Base-by-base conservation (phyloP, 37 sponge, comb jelly and placozoan species). In the Eunapius fragilis region DNA sequence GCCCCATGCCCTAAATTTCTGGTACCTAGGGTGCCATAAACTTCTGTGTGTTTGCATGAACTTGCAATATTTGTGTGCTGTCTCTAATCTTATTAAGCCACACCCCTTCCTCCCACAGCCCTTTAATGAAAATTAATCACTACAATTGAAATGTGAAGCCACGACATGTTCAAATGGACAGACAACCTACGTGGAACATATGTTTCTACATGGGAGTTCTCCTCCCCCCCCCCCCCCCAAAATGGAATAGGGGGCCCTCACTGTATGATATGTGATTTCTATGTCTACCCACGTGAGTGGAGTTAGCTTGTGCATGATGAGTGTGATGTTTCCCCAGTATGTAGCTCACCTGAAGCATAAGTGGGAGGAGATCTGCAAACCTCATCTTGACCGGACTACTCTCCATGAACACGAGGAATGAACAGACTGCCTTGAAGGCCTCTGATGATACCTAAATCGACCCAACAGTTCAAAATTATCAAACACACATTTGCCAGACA, bases 391-490 rank as follows among this genome's bases (percentile, higher is more conserved):
- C 71, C 25, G 69, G 30, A 70, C 70, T 72, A 36, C 84, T 85
- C 17, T 93, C 96, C 47, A 93, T 81, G 25, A 74, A 88, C 25
- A 87, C 84, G 22, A 98, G 34, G 80, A 95, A 96, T 3, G 96
- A 77, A 2, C 78, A 76, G 7, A 89, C 78, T 24, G 96, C 91
- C 70, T 87, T 90, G 77, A 98, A 81, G 28, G 98, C 98, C 26
- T 90, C 90, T 13, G 74, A 72, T 67, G 83, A 81, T 30, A 96
- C 93, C 86, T 96, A 48, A 0, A 50, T 50, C 22, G 26, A 17
- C 49, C 31, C n/a, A 67, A 25, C 27, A 72, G 74, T 0, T 17
- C 25, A 17, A 68, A 12, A 67, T 19, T 22, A 81, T 23, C 4
- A 31, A 17, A 48, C 12, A 72, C 10, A 11, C 78, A 76, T 30